A percentile compares a stretch with the other conserved stretches of the same genome.
These are phyloP conservation scores for Hemicordylus capensis DNA, from an alignment of 2,113 vertebrate species.

Conservation along the genomic window DNA sequence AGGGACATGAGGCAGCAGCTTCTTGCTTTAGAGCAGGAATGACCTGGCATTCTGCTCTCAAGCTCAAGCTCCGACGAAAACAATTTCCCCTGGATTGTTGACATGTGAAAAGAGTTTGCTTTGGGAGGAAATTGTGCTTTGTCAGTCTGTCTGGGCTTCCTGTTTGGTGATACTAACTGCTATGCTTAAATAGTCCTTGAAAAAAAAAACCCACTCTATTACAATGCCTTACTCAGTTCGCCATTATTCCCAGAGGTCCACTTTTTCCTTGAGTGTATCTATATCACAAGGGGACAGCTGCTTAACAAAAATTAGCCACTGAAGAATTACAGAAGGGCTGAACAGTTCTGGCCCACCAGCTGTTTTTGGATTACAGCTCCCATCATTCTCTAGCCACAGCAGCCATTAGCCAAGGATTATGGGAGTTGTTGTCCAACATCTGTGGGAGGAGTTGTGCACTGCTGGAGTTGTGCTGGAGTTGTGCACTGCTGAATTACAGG, in stretches of 20 bases:
- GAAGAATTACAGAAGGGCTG: no score
- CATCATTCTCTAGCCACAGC: no score
- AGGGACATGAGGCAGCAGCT: neutral
- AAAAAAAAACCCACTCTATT: neutral
- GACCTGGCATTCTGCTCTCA: neutral
- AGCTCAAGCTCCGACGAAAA: neutral
- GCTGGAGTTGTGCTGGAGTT: no score
- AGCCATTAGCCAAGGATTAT: no score
- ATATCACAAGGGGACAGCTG: no score
- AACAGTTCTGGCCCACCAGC: no score
- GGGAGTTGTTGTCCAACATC: no score
- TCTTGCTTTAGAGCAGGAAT: neutral
- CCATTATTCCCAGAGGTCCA: neutral
- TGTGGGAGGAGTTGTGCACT: no score
- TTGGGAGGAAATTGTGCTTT: neutral
- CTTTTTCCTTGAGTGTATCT: no score
- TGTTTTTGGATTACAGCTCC: no score
- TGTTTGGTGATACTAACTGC: neutral
- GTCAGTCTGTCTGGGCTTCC: neutral
- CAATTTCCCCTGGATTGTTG: neutral
- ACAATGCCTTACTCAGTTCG: neutral
- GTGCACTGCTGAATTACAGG: no score
- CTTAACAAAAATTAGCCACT: no score
- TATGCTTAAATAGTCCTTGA: neutral
- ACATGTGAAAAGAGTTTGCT: neutral